Percentiles rank a stretch among this genome's conserved stretches.
Conservation (phyloP, 2,113 vertebrate species). For the Rhagologus leucostigma region DNA sequence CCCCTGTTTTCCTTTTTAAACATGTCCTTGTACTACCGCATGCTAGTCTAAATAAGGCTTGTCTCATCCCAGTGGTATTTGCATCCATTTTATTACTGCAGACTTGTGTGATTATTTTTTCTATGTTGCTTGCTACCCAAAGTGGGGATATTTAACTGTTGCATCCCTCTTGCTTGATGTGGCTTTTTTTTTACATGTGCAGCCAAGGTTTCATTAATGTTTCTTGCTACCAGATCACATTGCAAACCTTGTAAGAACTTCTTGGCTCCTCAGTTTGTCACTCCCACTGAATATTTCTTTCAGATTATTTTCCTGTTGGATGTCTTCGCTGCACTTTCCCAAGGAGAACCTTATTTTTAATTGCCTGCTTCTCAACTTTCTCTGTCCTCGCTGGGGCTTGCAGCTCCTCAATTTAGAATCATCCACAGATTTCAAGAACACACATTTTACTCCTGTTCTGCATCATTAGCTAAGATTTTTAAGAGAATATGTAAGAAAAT, state of each 20-base stretch:
- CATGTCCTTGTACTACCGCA: neutral
- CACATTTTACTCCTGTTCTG: conserved; percentile 28
- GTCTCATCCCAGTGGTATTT: conserved; percentile 22
- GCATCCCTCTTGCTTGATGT: conserved; percentile 26
- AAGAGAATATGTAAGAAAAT: neutral
- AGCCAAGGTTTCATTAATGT: conserved; percentile 56
- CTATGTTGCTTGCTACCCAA: neutral
- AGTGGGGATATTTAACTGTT: conserved; percentile 33
- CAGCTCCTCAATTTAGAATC: conserved; percentile 53
- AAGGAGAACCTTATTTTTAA: conserved; percentile 66
- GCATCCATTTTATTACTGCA: conserved; percentile 5
- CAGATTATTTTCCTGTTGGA: conserved; percentile 48
- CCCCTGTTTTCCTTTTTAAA: neutral
- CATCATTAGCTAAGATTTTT: conserved; percentile 38
- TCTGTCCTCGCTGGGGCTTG: conserved; percentile 49
- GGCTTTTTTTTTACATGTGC: neutral
- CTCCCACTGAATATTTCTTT: conserved; percentile 62
- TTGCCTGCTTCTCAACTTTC: conserved; percentile 56
- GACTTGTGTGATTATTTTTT: conserved; percentile 1
- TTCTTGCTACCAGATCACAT: conserved; percentile 28
- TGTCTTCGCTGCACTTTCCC: conserved; percentile 47
- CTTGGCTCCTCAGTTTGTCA: conserved; percentile 46
- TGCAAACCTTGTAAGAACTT: conserved; percentile 58
- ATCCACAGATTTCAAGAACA: conserved; percentile 52
- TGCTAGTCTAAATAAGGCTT: neutral